phyloP scores from a whole-genome alignment of 1,140 invertebrate species.

The Chironomus tepperi region DNA sequence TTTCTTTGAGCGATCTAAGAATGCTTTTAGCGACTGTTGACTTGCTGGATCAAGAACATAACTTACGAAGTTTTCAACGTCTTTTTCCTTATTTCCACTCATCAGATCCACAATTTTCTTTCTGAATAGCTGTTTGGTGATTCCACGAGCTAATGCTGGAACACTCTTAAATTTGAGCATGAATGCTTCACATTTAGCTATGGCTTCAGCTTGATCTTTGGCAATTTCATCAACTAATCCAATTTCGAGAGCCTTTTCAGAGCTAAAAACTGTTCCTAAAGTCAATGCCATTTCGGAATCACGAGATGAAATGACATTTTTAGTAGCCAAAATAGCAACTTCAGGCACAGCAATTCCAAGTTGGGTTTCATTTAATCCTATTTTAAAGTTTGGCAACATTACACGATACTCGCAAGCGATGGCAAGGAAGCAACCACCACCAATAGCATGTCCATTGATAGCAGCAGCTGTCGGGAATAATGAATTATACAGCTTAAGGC shows the following conservation, averaged over 20 bases:
- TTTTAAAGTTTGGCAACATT: slow-evolving; percentile 65
- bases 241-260: slow-evolving; percentile 62
- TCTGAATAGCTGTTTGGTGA: slow-evolving; percentile 55
- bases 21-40: slow-evolving; percentile 53
- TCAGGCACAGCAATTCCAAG: slow-evolving; percentile 64
- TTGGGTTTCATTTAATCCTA: slow-evolving; percentile 68
- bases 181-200: slow-evolving; percentile 56
- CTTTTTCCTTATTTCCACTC: slow-evolving; percentile 46
- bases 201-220: slow-evolving; percentile 55
- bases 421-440: slow-evolving; percentile 72
- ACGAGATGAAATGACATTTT: slow-evolving; percentile 40
- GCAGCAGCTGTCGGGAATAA: slow-evolving; percentile 64
- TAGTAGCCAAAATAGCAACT: slow-evolving; percentile 58
- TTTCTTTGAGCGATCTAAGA: slow-evolving; percentile 39
- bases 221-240: slow-evolving; percentile 70
- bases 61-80: slow-evolving; percentile 48
- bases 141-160: slow-evolving; percentile 47
- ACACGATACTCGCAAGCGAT: slow-evolving; percentile 76
- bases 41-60: slow-evolving; percentile 47
- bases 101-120: slow-evolving; percentile 43
- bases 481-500: slow-evolving; percentile 66
- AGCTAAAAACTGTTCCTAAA: slow-evolving; percentile 59
- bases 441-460: slow-evolving; percentile 77
- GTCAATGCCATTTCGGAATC: slow-evolving; percentile 66
- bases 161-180: slow-evolving; percentile 54